Evolutionary conservation across 2,113 vertebrate species (phyloP).

Genomic region (Tenrec ecaudatus): DNA sequence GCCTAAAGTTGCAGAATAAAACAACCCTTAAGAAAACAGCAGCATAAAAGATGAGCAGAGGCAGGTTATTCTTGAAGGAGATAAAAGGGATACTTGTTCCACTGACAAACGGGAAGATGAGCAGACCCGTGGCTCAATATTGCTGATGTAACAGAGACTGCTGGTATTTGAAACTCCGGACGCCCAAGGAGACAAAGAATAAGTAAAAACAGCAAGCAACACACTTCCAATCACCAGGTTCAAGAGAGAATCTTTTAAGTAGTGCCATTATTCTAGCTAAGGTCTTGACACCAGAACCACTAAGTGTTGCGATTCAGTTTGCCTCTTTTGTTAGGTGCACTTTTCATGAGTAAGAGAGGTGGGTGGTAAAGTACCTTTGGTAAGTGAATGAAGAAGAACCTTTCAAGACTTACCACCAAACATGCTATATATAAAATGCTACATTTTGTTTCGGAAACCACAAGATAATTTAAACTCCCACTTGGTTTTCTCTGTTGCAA

Average conservation of each 20-base stretch:
- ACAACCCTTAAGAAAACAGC: not conserved
- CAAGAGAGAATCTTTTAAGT: conserved; percentile 35
- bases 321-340: conserved; percentile 42
- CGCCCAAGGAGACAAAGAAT: not conserved
- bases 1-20: not conserved
- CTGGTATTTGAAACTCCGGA: not conserved
- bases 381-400: conserved; percentile 64
- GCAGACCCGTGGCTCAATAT: not conserved
- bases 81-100: not conserved
- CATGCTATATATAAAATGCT: not conserved
- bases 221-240: not conserved
- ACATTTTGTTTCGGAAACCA: conserved; percentile 57
- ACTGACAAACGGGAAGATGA: not conserved
- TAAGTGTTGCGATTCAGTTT: conserved; percentile 58
- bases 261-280: not conserved
- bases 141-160: not conserved
- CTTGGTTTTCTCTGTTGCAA: conserved; percentile 9
- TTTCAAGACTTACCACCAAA: conserved; percentile 46
- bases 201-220: not conserved
- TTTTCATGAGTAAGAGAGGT: conserved; percentile 57
- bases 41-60: not conserved
- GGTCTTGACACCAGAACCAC: conserved; percentile 9
- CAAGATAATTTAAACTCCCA: conserved; percentile 54
- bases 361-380: conserved; percentile 41
- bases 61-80: not conserved